A percentile compares a stretch with the other conserved stretches of the same genome.
Evolutionary conservation across 2,797 vertebrate genomes (phyloP).

Genomic region (Chloroceryle inda): DNA sequence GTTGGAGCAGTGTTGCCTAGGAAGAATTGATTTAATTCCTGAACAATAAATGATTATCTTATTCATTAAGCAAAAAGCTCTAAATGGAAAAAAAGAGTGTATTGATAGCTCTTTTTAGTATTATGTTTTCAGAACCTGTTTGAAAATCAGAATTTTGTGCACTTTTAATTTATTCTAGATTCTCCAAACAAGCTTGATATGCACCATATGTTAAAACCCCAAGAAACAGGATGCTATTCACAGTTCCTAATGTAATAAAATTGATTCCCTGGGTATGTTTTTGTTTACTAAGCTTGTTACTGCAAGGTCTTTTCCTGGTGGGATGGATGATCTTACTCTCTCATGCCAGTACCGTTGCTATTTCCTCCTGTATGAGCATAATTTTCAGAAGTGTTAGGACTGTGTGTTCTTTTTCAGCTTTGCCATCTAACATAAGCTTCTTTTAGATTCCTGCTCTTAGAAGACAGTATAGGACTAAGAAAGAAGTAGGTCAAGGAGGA

Average conservation of each 20-base stretch:
- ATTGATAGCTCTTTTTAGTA: background rate
- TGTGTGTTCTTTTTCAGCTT: background rate
- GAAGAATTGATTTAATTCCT: background rate
- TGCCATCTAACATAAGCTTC: background rate
- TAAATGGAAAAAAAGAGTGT: background rate
- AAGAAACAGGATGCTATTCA: background rate
- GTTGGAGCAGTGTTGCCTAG: background rate
- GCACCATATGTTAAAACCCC: background rate
- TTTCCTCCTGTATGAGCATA: background rate
- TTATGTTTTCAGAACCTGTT: background rate
- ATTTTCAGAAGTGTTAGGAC: background rate
- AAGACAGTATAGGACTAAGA: background rate
- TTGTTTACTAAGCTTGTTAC: background rate
- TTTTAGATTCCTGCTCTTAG: background rate
- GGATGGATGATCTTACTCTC: background rate
- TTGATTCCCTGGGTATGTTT: background rate
- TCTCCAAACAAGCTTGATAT: background rate
- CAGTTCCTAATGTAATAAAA: background rate
- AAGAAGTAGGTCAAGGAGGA: background rate
- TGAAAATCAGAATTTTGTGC: background rate
- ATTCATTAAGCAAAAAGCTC: background rate
- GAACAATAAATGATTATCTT: background rate
- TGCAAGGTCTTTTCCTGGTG: background rate
- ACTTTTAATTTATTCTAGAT: background rate
- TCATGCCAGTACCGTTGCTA: background rate